A percentile compares a stretch with the other conserved stretches of the same genome.
Evolutionary conservation across 2,113 vertebrate genomes (phyloP).

Genomic region (Neolamprologus brichardi): DNA sequence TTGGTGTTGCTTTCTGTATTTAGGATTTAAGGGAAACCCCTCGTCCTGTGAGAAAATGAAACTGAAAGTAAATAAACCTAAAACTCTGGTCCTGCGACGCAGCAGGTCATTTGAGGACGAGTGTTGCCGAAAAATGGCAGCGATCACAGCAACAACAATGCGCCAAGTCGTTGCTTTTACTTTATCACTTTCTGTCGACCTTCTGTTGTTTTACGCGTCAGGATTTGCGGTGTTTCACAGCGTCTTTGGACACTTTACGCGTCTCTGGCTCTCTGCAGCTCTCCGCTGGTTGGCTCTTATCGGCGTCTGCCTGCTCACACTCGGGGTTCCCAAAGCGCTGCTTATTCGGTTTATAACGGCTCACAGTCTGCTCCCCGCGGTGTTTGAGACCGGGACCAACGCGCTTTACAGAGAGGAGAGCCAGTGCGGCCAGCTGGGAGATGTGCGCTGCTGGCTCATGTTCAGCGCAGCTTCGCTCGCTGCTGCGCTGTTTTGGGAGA

Average conservation of each 20-base stretch:
- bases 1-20: rapidly evolving
- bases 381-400: constrained; percentile 46
- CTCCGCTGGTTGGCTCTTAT: constrained; percentile 19
- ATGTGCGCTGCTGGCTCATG: constrained; percentile 30
- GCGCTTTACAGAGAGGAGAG: not conserved
- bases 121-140: not conserved
- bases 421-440: not conserved
- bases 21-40: not conserved
- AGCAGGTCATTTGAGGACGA: not conserved
- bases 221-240: not conserved
- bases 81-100: rapidly evolving
- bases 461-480: constrained; percentile 30
- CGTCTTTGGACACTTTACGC: not conserved
- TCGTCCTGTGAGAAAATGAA: not conserved
- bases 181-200: not conserved
- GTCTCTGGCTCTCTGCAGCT: constrained; percentile 39
- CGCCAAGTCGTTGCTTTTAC: rapidly evolving
- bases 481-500: constrained; percentile 69
- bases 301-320: rapidly evolving
- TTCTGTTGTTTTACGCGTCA: constrained; percentile 26
- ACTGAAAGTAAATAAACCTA: not conserved
- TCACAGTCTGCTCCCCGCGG: constrained; percentile 43
- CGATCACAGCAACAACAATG: rapidly evolving
- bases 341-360: constrained; percentile 8
- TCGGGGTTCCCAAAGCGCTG: not conserved